These are phyloP conservation scores for Thunnus maccoyii DNA, from an alignment of 2,113 vertebrate genomes.

Conservation along the genomic window DNA sequence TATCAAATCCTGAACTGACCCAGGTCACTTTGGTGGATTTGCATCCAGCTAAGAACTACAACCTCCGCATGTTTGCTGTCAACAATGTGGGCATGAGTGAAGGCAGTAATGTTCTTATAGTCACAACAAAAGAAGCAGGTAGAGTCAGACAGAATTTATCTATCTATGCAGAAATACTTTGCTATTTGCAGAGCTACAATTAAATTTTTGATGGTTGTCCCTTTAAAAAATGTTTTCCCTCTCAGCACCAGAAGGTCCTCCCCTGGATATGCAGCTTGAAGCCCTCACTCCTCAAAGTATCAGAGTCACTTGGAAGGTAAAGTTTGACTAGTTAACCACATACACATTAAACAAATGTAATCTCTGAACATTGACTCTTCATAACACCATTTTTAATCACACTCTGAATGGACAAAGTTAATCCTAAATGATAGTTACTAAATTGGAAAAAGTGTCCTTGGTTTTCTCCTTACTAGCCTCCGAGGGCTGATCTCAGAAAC, in stretches of 20 bases:
- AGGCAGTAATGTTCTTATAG: slow-evolving; percentile 70
- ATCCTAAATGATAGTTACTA: too few relatives aligned
- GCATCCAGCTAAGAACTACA: slow-evolving; percentile 71
- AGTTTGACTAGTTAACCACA: not conserved
- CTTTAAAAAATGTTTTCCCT: slow-evolving; percentile 4
- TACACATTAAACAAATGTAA: not conserved
- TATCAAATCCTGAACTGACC: slow-evolving; percentile 51
- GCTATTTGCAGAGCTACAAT: not conserved
- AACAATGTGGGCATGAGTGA: slow-evolving; percentile 72
- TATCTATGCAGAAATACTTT: not conserved
- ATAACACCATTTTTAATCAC: not conserved
- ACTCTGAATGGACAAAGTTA: not conserved
- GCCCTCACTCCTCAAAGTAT: slow-evolving; percentile 62
- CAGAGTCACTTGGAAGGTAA: slow-evolving; percentile 78
- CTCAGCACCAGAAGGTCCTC: slow-evolving; percentile 75
- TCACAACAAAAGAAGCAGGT: slow-evolving; percentile 79
- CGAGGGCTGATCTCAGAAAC: slow-evolving; percentile 61
- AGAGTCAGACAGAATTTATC: not conserved
- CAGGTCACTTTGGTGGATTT: slow-evolving; percentile 71
- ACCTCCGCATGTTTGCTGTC: slow-evolving; percentile 67
- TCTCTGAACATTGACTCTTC: not conserved
- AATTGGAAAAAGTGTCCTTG: not conserved
- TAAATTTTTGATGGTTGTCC: not conserved
- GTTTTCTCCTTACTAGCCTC: slow-evolving; percentile 61
- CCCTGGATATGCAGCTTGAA: slow-evolving; percentile 66